phyloP scores from a whole-genome alignment of 2,888 invertebrate species.

The Cataglyphis altisquamis region DNA sequence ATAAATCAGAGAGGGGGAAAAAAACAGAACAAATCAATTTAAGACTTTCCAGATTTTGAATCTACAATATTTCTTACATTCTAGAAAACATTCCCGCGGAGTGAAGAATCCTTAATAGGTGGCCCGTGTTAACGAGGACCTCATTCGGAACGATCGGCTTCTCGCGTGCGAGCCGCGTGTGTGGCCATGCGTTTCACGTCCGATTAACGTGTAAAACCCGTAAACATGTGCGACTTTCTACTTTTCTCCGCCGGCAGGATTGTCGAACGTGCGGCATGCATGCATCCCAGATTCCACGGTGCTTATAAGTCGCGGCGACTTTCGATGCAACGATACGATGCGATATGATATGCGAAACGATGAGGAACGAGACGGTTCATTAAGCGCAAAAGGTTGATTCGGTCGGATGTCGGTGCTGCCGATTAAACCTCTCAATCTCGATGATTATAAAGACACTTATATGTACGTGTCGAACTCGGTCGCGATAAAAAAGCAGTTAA shows the following conservation, averaged over 20 bases:
- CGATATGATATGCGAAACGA: not conserved
- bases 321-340: slow-evolving; percentile 27
- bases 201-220: slow-evolving; percentile 72
- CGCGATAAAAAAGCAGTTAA: not conserved
- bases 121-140: slow-evolving; percentile 41
- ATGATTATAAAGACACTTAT: slow-evolving; percentile 1
- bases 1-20: not conserved
- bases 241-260: slow-evolving; percentile 67
- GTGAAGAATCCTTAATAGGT: slow-evolving; percentile 13
- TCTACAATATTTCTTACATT: not conserved
- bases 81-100: not conserved
- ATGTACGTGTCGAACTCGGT: not conserved
- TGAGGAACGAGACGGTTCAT: slow-evolving; percentile 20
- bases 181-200: slow-evolving; percentile 70
- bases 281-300: slow-evolving; percentile 32
- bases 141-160: slow-evolving; percentile 53
- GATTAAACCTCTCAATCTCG: slow-evolving; percentile 9
- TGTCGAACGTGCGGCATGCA: slow-evolving; percentile 31
- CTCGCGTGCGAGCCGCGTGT: slow-evolving; percentile 37
- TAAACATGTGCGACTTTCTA: slow-evolving; percentile 73
- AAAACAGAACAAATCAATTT: not conserved
- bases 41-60: not conserved
- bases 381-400: slow-evolving; percentile 11
- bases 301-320: not conserved
- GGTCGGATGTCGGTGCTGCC: not conserved